A percentile compares a stretch with the other conserved stretches of the same genome.
phyloP scores from a whole-genome alignment of 2,888 invertebrate genomes.

The Mylabris sibirica region DNA sequence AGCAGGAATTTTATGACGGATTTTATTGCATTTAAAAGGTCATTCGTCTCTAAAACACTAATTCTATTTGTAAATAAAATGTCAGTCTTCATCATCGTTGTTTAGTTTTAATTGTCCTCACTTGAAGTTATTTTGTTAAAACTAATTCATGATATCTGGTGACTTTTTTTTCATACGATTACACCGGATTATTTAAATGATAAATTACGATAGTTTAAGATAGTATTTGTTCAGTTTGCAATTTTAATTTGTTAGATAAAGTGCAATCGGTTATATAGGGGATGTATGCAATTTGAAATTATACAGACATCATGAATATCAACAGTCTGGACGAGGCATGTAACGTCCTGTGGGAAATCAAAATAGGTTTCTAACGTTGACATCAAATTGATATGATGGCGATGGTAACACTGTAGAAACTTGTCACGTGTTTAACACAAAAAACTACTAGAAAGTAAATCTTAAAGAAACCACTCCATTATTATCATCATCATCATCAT shows the following conservation, averaged over 20 bases:
- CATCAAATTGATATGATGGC: slow-evolving; percentile 42
- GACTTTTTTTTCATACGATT: slow-evolving; percentile 10
- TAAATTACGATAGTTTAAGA: background rate
- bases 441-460: slow-evolving; percentile 30
- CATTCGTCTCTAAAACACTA: slow-evolving; percentile 34
- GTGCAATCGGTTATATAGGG: slow-evolving; percentile 22
- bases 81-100: slow-evolving; percentile 32
- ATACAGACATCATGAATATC: slow-evolving; percentile 44
- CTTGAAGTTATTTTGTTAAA: background rate
- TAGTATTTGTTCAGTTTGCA: background rate
- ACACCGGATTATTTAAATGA: background rate
- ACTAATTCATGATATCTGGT: background rate
- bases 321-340: slow-evolving; percentile 41
- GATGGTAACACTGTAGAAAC: slow-evolving; percentile 26
- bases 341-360: slow-evolving; percentile 45
- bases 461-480: slow-evolving; percentile 16
- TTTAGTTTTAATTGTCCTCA: slow-evolving; percentile 22
- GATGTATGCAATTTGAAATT: slow-evolving; percentile 31
- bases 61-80: slow-evolving; percentile 36
- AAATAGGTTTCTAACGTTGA: slow-evolving; percentile 43
- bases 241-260: slow-evolving; percentile 27
- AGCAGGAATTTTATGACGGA: slow-evolving; percentile 28
- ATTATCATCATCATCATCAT: slow-evolving; percentile 1
- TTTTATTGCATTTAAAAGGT: slow-evolving; percentile 35
- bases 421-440: slow-evolving; percentile 36